phyloP scores from a whole-genome alignment of 1,140 invertebrate species.

The Microplitis demolitor region DNA sequence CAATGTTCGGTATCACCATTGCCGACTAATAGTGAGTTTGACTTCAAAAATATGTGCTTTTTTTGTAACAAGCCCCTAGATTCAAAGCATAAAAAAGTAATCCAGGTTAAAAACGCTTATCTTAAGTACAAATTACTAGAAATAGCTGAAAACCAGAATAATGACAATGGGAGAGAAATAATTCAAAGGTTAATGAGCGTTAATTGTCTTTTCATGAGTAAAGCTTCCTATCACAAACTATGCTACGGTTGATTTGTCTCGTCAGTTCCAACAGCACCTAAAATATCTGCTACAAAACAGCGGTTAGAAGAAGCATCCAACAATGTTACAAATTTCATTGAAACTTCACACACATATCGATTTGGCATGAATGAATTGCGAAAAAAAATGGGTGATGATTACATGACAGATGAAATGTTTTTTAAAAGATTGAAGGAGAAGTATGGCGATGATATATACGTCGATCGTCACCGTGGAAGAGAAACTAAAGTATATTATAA shows the following conservation, averaged over 20 bases:
- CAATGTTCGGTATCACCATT: neutral
- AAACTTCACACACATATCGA: neutral
- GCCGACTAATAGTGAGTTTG: neutral
- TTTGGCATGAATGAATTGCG: neutral
- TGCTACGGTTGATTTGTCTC: neutral
- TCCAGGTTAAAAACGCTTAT: neutral
- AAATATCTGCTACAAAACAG: neutral
- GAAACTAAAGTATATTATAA: slow-evolving; percentile 6
- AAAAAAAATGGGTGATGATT: neutral
- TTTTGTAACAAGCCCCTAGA: slow-evolving; percentile 1
- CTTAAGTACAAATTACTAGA: neutral
- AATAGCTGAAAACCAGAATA: neutral
- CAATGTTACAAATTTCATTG: neutral
- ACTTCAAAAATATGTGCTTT: slow-evolving; percentile 15
- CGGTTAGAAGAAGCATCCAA: slow-evolving; percentile 3
- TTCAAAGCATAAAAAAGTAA: neutral
- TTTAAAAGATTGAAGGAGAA: slow-evolving; percentile 2
- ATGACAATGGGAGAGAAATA: slow-evolving; percentile 4
- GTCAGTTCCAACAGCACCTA: neutral
- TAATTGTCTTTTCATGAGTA: neutral
- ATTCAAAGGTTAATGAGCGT: neutral
- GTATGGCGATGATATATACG: slow-evolving; percentile 5
- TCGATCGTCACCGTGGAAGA: neutral
- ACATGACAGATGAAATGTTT: neutral
- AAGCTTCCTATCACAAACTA: slow-evolving; percentile 11